phyloP scores from a whole-genome alignment of 2,888 invertebrate genomes.

The Tineola bisselliella region DNA sequence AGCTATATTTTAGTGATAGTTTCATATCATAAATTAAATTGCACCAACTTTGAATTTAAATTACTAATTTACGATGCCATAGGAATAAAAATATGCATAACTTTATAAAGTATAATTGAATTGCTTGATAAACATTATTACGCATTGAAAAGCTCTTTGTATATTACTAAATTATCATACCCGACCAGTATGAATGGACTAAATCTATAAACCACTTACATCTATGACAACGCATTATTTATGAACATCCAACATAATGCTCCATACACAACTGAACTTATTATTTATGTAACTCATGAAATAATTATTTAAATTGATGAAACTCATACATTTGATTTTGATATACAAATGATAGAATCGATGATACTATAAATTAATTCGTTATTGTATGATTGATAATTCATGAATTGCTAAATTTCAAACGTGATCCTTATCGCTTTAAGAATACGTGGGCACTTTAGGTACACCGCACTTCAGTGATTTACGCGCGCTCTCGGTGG shows the following conservation, averaged over 20 bases:
- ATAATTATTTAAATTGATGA: background rate
- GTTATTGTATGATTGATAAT: background rate
- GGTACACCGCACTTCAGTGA: slow-evolving; percentile 41
- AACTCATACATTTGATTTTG: background rate
- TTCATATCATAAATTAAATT: too few relatives aligned
- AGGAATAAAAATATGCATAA: background rate
- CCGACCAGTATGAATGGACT: slow-evolving; percentile 23
- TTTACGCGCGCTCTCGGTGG: slow-evolving; percentile 41
- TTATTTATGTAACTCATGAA: background rate
- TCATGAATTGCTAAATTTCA: background rate
- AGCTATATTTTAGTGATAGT: too few relatives aligned
- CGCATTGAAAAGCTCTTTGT: slow-evolving; percentile 18
- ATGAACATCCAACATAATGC: slow-evolving; percentile 7
- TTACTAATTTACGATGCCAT: too few relatives aligned
- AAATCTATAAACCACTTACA: background rate
- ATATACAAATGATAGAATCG: background rate
- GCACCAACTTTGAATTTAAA: too few relatives aligned
- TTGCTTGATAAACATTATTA: background rate
- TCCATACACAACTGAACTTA: background rate
- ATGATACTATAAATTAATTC: background rate
- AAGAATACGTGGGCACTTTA: slow-evolving; percentile 21
- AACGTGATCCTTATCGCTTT: background rate
- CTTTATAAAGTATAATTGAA: background rate
- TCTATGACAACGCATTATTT: slow-evolving; percentile 6
- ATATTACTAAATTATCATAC: slow-evolving; percentile 25